Base-by-base conservation (phyloP, 2,113 vertebrate genomes). In the Antennarius striatus region DNA sequence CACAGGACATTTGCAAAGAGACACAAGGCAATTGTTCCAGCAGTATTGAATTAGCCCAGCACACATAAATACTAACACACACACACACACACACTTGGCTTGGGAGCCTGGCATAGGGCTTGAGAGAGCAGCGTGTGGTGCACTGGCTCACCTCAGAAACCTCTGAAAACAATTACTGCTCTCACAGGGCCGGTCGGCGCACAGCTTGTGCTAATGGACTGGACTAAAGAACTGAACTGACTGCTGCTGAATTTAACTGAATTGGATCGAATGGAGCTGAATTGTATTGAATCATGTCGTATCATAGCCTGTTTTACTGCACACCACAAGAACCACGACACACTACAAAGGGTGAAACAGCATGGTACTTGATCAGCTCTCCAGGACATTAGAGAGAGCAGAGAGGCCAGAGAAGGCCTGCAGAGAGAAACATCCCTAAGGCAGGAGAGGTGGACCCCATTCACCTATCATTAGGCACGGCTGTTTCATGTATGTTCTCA, bases 121-220 rank as follows among this genome's bases (percentile, higher is more conserved):
- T 54, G 46, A 77, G 73, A 83, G 80, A 89, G 81, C 89, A 88
- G 82, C 75, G 53, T 87, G 89, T 79, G 82, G 80, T 79, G 73
- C 77, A 79, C 86, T 86, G 83, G 84, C 83, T 90, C 86, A 87
- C 90, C 88, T 91, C 86, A 85, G 86, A 88, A 87, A 83, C 81
- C 86, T 85, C 80, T 65, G 68, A 89, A 91, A 88, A 91, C 90
- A 90, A 89, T 90, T 90, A 90, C 78, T 77, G 84, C 73, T 86
- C 88, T 87, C 86, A 77, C 79, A 80, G 85, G 75, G 80, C 86
- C 73, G 78, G 83, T 81, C 83, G 74, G 82, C 55, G 58, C 79
- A 79, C 84, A 84, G 86, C 83, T 83, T 86, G 77, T 63, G 53
- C 83, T 88, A 85, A 88, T 79, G 73, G 79, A 81, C 82, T 71